Base-by-base conservation (phyloP, 2,888 invertebrate species). In the Harpalus rubripes region DNA sequence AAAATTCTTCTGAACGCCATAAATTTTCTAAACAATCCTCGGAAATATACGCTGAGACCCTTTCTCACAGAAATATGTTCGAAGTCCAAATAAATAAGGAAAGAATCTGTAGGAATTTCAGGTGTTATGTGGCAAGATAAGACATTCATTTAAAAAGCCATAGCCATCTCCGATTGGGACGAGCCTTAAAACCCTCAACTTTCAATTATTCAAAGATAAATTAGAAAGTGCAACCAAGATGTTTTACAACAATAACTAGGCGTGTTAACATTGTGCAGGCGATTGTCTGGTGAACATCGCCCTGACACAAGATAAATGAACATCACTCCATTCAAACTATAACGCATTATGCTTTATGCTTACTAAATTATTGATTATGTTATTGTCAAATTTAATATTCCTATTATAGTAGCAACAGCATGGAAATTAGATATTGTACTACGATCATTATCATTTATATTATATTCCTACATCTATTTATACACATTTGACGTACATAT, bases 161-260 rank as follows among this genome's bases (percentile, higher is more conserved):
- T 32, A 39, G 32, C 68, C 68, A 68, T 32, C 63, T 59, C 18
- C 18, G 63, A 18, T 63, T 32, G 32, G 8, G 68, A 15, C 68
- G 39, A 26, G 32, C 68, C 68, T 68, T 68, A 32, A 63, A 39
- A 68, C 68, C 68, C 68, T 68, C 68, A 15, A 39, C 68, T 68
- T 68, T 68, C 68, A 68, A 68, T 68, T 68, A 68, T 68, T 68
- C 68, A 68, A 22, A 68, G 32, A 15, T 26, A 68, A 68, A 68
- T 68, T 68, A 68, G 68, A 68, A 68, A 68, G 68, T 68, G 68
- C 68, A 68, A 68, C 68, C 68, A 68, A 68, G 68, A 68, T 68
- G 26, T 68, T 68, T 68, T 15, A 68, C 68, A 68, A 68, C 68
- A 68, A 68, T 68, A 26, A 68, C 68, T 68, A 68, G 68, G 68